Conservation (phyloP, 1,140 invertebrate species). For the Scylla paramamosain region DNA sequence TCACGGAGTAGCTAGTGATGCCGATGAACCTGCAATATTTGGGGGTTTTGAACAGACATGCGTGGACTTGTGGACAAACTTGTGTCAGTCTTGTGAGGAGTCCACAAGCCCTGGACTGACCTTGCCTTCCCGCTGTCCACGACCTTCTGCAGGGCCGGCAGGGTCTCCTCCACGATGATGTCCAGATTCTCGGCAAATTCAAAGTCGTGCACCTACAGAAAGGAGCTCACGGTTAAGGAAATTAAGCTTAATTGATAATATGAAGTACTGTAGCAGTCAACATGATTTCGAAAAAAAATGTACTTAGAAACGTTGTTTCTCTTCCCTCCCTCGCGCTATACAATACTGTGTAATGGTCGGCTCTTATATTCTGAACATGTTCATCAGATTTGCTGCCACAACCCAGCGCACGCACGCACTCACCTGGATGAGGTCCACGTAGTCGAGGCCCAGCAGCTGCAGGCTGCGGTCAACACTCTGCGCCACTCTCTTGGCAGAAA, state of each 20-base stretch:
- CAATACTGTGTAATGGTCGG: too few species aligned
- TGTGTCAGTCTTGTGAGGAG: too few species aligned
- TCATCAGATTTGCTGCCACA: too few species aligned
- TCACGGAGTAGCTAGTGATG: constrained; percentile 92
- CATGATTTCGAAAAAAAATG: too few species aligned
- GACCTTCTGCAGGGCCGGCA: constrained; percentile 89
- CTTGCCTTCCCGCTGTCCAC: constrained; percentile 88
- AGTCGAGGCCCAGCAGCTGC: constrained; percentile 87
- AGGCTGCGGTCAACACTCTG: constrained; percentile 90
- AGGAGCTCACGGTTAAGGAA: not conserved
- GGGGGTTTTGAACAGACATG: not conserved
- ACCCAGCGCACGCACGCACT: constrained; percentile 45
- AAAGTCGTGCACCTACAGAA: constrained; percentile 91
- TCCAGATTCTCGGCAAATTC: constrained; percentile 92
- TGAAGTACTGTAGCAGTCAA: too few species aligned
- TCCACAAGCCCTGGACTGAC: constrained; percentile 25
- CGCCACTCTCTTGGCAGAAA: constrained; percentile 87
- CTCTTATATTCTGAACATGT: too few species aligned
- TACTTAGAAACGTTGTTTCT: too few species aligned
- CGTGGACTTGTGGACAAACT: too few species aligned
- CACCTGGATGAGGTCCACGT: constrained; percentile 94
- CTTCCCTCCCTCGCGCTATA: too few species aligned
- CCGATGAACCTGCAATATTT: constrained; percentile 85
- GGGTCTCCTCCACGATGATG: constrained; percentile 90
- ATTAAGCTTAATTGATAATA: too few species aligned